These are phyloP conservation scores for Sinotaia quadrata DNA, from an alignment of 2,888 invertebrate species.

Conservation along the genomic window DNA sequence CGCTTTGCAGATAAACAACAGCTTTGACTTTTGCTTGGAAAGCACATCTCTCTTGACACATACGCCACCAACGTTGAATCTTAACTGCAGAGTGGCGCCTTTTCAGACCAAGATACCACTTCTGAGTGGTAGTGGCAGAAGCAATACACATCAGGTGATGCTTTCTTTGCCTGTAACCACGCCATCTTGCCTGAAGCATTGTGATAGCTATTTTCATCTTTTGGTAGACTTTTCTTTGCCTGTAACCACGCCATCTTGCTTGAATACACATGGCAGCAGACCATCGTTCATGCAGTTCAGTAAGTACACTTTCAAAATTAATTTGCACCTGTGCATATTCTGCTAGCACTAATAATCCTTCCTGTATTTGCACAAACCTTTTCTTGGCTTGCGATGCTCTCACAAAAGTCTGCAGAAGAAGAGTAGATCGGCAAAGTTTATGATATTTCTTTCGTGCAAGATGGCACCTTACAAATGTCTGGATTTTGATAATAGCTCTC, in stretches of 20 bases:
- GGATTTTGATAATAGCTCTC: conserved; percentile 40
- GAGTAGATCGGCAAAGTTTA: not conserved
- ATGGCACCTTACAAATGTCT: conserved; percentile 36
- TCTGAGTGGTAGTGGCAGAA: conserved; percentile 42
- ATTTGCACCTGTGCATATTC: conserved; percentile 23
- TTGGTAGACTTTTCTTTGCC: not conserved
- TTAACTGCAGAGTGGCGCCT: conserved; percentile 24
- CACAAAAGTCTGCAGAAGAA: conserved; percentile 14
- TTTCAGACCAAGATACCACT: not conserved
- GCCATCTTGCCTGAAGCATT: conserved; percentile 24
- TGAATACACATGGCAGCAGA: conserved; percentile 39
- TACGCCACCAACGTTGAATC: conserved; percentile 38
- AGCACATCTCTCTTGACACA: not conserved
- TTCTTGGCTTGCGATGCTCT: conserved; percentile 2
- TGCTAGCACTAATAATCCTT: conserved; percentile 12
- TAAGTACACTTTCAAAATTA: conserved; percentile 26
- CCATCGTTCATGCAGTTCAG: conserved; percentile 13
- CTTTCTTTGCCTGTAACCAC: conserved; percentile 28
- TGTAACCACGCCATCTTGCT: conserved; percentile 36
- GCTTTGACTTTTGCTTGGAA: not conserved
- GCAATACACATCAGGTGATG: conserved; percentile 21
- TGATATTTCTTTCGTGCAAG: conserved; percentile 27
- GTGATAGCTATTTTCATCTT: conserved; percentile 3
- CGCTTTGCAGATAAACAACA: conserved; percentile 1
- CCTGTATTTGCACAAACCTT: conserved; percentile 12